phyloP scores from a whole-genome alignment of 1,140 invertebrate species.

The Leptestheria dahalacensis region DNA sequence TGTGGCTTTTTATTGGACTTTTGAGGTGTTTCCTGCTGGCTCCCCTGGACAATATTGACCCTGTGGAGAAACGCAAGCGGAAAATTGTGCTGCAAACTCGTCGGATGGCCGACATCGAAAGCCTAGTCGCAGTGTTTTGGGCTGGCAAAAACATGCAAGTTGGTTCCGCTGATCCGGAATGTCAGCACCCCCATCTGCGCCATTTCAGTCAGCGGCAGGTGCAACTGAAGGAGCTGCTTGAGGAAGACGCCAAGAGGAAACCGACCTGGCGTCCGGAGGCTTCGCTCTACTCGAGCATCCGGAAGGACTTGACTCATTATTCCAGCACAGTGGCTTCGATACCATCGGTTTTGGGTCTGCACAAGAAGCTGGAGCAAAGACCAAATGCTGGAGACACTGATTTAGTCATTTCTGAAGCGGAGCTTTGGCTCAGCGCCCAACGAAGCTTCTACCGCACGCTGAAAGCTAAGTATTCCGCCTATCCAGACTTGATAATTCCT shows the following conservation, averaged over 20 bases:
- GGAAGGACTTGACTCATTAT: slow-evolving; percentile 24
- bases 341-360: neutral
- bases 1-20: neutral
- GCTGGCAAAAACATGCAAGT: slow-evolving; percentile 12
- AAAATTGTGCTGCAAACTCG: neutral
- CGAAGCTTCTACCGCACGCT: slow-evolving; percentile 39
- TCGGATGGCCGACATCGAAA: neutral
- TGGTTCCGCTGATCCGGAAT: neutral
- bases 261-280: slow-evolving; percentile 39
- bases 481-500: slow-evolving; percentile 49
- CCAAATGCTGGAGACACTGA: slow-evolving; percentile 20
- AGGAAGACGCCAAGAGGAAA: slow-evolving; percentile 27
- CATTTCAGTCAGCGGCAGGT: slow-evolving; percentile 14
- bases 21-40: slow-evolving; percentile 5
- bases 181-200: slow-evolving; percentile 2
- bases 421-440: slow-evolving; percentile 39
- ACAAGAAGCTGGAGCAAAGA: slow-evolving; percentile 16
- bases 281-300: slow-evolving; percentile 35
- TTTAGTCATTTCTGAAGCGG: slow-evolving; percentile 30
- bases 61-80: slow-evolving; percentile 9
- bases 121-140: slow-evolving; percentile 4
- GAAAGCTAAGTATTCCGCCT: slow-evolving; percentile 37
- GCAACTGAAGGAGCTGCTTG: slow-evolving; percentile 24
- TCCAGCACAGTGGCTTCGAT: slow-evolving; percentile 12
- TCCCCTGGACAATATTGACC: slow-evolving; percentile 16